Evolutionary conservation across 1,140 invertebrate genomes (phyloP).

Genomic region (Lutraria rhynchaena): DNA sequence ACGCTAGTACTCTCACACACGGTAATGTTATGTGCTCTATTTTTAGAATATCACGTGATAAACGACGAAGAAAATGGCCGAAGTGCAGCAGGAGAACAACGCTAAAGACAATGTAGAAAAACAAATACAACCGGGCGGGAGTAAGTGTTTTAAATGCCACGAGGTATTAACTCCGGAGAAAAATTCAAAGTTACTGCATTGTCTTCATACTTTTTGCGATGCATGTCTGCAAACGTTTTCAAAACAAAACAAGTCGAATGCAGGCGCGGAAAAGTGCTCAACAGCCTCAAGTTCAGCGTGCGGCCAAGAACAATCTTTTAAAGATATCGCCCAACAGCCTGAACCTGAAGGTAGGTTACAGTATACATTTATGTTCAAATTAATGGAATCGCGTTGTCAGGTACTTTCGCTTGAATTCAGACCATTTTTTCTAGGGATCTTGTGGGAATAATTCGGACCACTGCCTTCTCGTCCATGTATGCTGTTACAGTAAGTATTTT

Average conservation of each 20-base stretch:
- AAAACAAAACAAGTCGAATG: neutral
- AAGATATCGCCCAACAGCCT: neutral
- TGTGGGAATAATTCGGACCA: too few species aligned
- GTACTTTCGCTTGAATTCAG: neutral
- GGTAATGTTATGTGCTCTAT: neutral
- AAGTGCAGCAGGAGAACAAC: neutral
- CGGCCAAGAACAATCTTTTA: too few species aligned
- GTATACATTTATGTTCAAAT: neutral
- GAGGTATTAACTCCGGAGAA: conserved; percentile 84
- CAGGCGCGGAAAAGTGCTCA: neutral
- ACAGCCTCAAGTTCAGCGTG: neutral
- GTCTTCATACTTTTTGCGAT: conserved; percentile 91
- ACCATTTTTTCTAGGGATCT: too few species aligned
- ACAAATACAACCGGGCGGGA: conserved; percentile 23
- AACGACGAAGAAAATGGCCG: conserved; percentile 15
- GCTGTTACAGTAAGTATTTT: too few species aligned
- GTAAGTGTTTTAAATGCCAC: conserved; percentile 84
- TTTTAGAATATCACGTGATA: neutral
- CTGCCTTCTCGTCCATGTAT: too few species aligned
- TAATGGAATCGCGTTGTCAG: neutral
- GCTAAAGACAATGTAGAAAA: neutral
- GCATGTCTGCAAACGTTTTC: conserved; percentile 86
- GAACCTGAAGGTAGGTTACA: conserved; percentile 3
- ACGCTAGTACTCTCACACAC: neutral
- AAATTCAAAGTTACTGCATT: conserved; percentile 91